Evolutionary conservation across 2,888 invertebrate genomes (phyloP).

Genomic region (Osedax frankpressi): DNA sequence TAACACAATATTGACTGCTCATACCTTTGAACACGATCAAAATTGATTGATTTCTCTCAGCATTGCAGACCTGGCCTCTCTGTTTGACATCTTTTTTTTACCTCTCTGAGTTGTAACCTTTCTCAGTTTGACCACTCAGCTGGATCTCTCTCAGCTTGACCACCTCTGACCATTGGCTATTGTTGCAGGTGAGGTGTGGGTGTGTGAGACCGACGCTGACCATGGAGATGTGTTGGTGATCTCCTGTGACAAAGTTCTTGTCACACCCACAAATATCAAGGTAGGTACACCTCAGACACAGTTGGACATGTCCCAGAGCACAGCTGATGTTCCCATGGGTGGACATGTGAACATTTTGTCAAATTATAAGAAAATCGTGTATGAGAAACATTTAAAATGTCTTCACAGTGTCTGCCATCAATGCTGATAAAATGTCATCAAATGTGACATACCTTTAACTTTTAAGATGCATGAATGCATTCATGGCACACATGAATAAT

Average conservation of each 20-base stretch:
- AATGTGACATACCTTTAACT: no score
- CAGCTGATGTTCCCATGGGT: no score
- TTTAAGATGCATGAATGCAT: no score
- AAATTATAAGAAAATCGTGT: no score
- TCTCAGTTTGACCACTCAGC: not conserved
- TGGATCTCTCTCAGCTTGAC: not conserved
- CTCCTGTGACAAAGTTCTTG: constrained; percentile 6
- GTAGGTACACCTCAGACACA: not conserved
- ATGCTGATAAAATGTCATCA: no score
- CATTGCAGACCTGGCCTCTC: not conserved
- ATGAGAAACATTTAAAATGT: no score
- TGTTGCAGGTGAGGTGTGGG: constrained; percentile 12
- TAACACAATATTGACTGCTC: not conserved
- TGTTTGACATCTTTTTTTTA: not conserved
- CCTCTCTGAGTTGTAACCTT: not conserved
- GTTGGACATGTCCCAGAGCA: no score
- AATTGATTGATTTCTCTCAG: not conserved
- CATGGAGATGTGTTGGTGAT: constrained; percentile 1
- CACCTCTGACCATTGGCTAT: not conserved
- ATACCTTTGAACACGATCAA: not conserved
- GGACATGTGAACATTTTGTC: no score
- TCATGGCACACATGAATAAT: no score
- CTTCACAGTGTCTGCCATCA: no score
- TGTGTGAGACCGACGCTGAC: constrained; percentile 6
- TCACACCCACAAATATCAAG: constrained; percentile 4